These are phyloP conservation scores for Leucoraja ocellata DNA, from an alignment of 2,797 vertebrate species.

Conservation along the genomic window DNA sequence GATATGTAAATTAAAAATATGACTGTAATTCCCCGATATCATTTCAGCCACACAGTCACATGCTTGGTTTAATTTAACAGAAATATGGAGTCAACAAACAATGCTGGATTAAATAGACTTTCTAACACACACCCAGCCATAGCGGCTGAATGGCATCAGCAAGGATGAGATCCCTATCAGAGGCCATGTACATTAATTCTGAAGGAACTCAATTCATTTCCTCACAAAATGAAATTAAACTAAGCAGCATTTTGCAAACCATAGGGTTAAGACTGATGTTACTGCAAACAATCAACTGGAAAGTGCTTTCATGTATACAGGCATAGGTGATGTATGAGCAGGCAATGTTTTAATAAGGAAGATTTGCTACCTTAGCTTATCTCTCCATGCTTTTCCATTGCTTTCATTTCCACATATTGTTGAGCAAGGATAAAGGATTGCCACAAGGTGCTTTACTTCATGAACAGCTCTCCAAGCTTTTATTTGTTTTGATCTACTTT, in stretches of 20 bases:
- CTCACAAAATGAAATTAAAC: neutral
- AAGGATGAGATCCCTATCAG: neutral
- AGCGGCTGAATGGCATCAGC: neutral
- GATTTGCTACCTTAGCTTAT: neutral
- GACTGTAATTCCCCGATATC: neutral
- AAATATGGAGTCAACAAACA: neutral
- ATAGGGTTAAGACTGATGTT: neutral
- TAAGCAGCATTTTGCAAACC: neutral
- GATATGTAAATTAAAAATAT: neutral
- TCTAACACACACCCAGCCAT: neutral
- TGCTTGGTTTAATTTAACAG: neutral
- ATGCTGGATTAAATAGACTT: neutral
- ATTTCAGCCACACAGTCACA: neutral
- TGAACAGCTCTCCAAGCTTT: neutral
- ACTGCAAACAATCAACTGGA: neutral
- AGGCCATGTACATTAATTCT: neutral
- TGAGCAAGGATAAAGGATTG: neutral
- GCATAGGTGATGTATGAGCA: neutral
- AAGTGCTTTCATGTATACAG: neutral
- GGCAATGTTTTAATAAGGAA: neutral
- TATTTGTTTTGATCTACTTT: conserved; percentile 11
- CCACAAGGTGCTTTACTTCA: neutral
- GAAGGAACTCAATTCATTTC: neutral
- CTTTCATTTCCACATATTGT: neutral
- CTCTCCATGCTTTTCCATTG: neutral